Evolutionary conservation across 2,113 vertebrate species (phyloP).

Genomic region (Phaetusa simplex): DNA sequence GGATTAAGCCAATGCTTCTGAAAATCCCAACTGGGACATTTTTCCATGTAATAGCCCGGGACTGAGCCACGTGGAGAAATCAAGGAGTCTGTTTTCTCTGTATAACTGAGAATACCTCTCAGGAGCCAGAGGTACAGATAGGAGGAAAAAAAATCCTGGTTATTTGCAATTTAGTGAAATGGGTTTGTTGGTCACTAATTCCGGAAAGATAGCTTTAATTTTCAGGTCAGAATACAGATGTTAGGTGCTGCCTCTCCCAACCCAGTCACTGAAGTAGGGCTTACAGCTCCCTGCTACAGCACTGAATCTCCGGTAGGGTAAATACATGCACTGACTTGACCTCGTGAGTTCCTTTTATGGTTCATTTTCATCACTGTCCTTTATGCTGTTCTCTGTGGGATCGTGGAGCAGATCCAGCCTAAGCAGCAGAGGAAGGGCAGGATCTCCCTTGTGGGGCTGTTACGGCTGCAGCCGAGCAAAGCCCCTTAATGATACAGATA

Average conservation of each 20-base stretch:
- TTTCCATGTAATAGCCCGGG: neutral
- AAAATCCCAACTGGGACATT: neutral
- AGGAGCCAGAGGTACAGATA: neutral
- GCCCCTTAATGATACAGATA: slow-evolving; percentile 28
- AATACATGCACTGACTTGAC: neutral
- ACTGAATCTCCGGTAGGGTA: neutral
- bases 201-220: neutral
- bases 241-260: neutral
- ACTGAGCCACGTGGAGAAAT: neutral
- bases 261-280: neutral
- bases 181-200: neutral
- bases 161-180: neutral
- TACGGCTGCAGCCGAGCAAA: neutral
- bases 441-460: slow-evolving; percentile 49
- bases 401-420: neutral
- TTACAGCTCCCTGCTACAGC: neutral
- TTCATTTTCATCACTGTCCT: slow-evolving; percentile 64
- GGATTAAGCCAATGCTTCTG: neutral
- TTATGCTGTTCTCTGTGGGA: slow-evolving; percentile 26
- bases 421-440: slow-evolving; percentile 31
- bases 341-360: slow-evolving; percentile 34
- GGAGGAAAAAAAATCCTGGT: neutral
- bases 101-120: neutral
- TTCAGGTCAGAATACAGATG: neutral
- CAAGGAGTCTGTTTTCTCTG: neutral